Evolutionary conservation across 1,140 invertebrate species (phyloP).

Genomic region (Conus betulinus): DNA sequence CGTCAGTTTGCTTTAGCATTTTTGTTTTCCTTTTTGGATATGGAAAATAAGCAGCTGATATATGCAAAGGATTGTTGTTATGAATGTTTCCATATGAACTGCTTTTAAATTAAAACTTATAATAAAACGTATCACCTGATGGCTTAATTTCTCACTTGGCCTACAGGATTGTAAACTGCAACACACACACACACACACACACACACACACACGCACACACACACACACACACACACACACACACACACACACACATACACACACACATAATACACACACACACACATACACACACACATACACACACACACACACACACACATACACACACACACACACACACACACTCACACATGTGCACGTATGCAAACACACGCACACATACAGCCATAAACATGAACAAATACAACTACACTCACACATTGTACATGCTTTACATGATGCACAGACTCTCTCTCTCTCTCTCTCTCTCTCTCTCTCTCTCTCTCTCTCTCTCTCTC

Average conservation of each 20-base stretch:
- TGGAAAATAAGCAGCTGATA: no score
- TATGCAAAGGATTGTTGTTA: no score
- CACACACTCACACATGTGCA: slow-evolving; percentile 5
- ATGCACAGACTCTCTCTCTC: no score
- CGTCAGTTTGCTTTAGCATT: no score
- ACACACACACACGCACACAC: background rate
- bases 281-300: background rate
- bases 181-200: background rate
- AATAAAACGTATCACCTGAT: no score
- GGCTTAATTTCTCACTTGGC: no score
- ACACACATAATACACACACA: background rate
- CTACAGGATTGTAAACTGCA: background rate
- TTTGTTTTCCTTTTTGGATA: no score
- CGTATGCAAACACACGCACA: background rate
- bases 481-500: no score
- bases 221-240: background rate
- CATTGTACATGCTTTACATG: background rate
- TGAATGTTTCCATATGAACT: no score
- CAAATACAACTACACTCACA: background rate
- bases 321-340: background rate
- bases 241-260: background rate
- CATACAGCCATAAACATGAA: background rate
- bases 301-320: slow-evolving; percentile 1
- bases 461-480: no score
- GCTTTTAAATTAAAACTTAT: no score